Percentiles rank a stretch among this genome's conserved stretches.
These are phyloP conservation scores for Myopa testacea DNA, from an alignment of 2,888 invertebrate species.

Conservation along the genomic window DNA sequence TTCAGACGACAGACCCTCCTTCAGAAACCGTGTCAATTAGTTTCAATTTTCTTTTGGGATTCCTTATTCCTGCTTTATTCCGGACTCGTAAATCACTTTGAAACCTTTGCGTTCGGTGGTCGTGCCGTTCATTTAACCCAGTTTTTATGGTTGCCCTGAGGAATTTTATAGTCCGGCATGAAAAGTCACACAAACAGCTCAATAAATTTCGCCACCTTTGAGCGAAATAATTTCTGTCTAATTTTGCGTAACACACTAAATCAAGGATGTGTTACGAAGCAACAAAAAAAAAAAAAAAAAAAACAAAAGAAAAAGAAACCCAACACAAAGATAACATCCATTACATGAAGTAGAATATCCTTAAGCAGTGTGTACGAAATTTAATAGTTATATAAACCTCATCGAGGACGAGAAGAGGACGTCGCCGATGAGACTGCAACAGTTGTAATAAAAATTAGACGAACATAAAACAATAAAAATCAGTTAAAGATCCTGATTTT, in stretches of 20 bases:
- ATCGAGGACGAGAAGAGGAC: slow-evolving; percentile 38
- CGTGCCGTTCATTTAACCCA: background rate
- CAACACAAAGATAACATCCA: background rate
- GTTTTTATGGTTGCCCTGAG: slow-evolving; percentile 3
- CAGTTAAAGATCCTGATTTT: slow-evolving; percentile 29
- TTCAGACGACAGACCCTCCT: no score
- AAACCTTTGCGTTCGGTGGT: background rate
- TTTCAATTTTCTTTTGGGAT: background rate
- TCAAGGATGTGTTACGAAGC: slow-evolving; percentile 39
- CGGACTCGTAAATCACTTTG: slow-evolving; percentile 17
- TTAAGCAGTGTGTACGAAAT: slow-evolving; percentile 36
- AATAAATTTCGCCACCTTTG: slow-evolving; percentile 33
- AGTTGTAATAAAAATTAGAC: slow-evolving; percentile 34
- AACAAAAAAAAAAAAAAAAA: slow-evolving; percentile 22
- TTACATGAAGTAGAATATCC: slow-evolving; percentile 21
- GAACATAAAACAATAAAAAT: slow-evolving; percentile 27
- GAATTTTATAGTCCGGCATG: background rate
- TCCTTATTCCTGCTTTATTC: no score
- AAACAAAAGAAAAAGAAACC: slow-evolving; percentile 11
- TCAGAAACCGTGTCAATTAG: background rate
- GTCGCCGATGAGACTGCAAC: slow-evolving; percentile 3
- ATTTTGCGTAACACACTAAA: slow-evolving; percentile 52
- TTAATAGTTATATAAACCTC: slow-evolving; percentile 51
- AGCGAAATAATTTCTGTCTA: slow-evolving; percentile 38
- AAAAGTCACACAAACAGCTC: slow-evolving; percentile 31